phyloP scores from a whole-genome alignment of 2,888 invertebrate genomes.

The Calephelis perditalis region DNA sequence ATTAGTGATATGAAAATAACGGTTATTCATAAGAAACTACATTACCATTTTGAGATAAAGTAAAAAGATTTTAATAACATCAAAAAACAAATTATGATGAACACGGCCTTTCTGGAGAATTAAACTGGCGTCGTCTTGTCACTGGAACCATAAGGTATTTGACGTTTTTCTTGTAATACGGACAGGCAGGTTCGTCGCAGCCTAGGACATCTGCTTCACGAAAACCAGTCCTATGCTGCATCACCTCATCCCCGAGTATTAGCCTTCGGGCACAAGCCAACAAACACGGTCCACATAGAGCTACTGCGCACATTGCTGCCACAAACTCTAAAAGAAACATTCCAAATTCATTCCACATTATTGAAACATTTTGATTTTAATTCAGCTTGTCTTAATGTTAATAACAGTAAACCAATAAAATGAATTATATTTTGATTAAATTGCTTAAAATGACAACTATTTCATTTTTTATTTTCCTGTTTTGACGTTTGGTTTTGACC shows the following conservation, averaged over 20 bases:
- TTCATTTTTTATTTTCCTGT: too few relatives aligned
- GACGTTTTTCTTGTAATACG: slow-evolving; percentile 65
- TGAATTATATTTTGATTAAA: too few relatives aligned
- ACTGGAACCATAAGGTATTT: slow-evolving; percentile 61
- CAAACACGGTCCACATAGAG: slow-evolving; percentile 62
- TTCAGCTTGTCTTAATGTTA: slow-evolving; percentile 26
- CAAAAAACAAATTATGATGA: slow-evolving; percentile 21
- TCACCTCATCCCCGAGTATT: slow-evolving; percentile 54
- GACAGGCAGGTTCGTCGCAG: slow-evolving; percentile 67
- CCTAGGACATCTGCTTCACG: slow-evolving; percentile 40
- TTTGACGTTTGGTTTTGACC: too few relatives aligned
- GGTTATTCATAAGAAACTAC: background rate
- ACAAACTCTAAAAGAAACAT: slow-evolving; percentile 61
- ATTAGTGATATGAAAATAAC: background rate
- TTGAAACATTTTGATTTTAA: slow-evolving; percentile 19
- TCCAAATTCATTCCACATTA: slow-evolving; percentile 53
- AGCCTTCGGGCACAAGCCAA: slow-evolving; percentile 56
- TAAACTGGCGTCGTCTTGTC: slow-evolving; percentile 43
- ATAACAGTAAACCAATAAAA: too few relatives aligned
- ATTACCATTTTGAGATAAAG: background rate
- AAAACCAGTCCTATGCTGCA: slow-evolving; percentile 35
- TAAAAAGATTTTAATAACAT: slow-evolving; percentile 11
- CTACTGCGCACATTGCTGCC: slow-evolving; percentile 64
- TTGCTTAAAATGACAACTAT: too few relatives aligned
- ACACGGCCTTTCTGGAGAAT: slow-evolving; percentile 46